phyloP scores from a whole-genome alignment of 2,797 vertebrate genomes.

The Aldrovandia affinis region DNA sequence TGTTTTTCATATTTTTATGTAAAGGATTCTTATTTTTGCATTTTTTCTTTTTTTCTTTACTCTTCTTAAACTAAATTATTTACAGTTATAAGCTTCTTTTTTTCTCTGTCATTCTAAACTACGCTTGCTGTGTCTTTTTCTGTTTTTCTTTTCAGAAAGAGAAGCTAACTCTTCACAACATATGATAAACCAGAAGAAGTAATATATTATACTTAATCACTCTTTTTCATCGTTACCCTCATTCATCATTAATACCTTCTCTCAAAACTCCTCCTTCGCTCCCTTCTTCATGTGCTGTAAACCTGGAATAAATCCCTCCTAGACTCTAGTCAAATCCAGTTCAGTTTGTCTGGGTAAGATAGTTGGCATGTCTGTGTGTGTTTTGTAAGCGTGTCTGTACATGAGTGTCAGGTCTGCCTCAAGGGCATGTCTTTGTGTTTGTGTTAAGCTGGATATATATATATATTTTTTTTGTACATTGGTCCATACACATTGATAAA shows the following conservation, averaged over 20 bases:
- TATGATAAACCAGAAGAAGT: constrained; percentile 64
- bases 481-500: constrained; percentile 56
- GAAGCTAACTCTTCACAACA: constrained; percentile 60
- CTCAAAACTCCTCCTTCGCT: neutral
- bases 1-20: constrained; percentile 74
- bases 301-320: constrained; percentile 62
- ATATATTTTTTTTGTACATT: constrained; percentile 58
- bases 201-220: constrained; percentile 66
- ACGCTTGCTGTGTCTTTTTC: constrained; percentile 68
- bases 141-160: constrained; percentile 58
- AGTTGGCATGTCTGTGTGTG: constrained; percentile 57
- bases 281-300: constrained; percentile 47
- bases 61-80: constrained; percentile 84
- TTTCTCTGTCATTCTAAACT: constrained; percentile 83
- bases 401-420: constrained; percentile 47
- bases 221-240: constrained; percentile 47
- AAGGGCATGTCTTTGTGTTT: constrained; percentile 29
- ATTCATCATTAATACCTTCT: constrained; percentile 37
- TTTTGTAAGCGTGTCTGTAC: constrained; percentile 30
- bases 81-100: constrained; percentile 81
- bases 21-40: constrained; percentile 71
- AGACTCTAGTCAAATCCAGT: constrained; percentile 47
- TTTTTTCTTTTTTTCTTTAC: constrained; percentile 77
- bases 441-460: constrained; percentile 11
- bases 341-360: constrained; percentile 51